These are phyloP conservation scores for Fratercula arctica DNA, from an alignment of 2,797 vertebrate species.

Conservation along the genomic window DNA sequence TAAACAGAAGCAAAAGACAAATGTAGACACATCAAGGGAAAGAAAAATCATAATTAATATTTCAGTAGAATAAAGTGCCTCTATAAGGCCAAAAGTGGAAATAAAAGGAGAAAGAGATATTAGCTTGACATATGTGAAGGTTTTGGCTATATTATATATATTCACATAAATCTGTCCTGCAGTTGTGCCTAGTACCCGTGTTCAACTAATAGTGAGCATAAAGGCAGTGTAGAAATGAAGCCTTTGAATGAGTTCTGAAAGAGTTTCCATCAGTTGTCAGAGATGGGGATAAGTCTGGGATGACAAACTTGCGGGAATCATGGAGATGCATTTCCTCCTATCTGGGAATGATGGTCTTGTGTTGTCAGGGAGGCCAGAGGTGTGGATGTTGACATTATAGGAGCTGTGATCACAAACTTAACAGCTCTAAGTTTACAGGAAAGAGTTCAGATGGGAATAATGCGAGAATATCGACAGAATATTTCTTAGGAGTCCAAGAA, in stretches of 20 bases:
- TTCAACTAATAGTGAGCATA: not conserved
- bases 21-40: not conserved
- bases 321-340: not conserved
- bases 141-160: not conserved
- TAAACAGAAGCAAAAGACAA: constrained; percentile 51
- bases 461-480: fast-evolving
- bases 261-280: not conserved
- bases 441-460: not conserved
- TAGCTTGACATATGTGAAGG: not conserved
- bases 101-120: not conserved
- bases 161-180: not conserved
- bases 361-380: not conserved
- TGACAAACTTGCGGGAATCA: not conserved
- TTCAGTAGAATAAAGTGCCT: constrained; percentile 37
- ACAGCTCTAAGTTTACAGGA: not conserved
- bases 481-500: not conserved
- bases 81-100: not conserved
- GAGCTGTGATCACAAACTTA: not conserved
- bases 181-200: not conserved
- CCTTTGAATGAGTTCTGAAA: not conserved
- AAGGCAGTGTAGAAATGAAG: not conserved
- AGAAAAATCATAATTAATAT: constrained; percentile 62
- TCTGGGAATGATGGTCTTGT: not conserved
- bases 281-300: not conserved
- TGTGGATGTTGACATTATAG: not conserved